Conservation (phyloP, 2,888 invertebrate species). For the Lymantria monacha region DNA sequence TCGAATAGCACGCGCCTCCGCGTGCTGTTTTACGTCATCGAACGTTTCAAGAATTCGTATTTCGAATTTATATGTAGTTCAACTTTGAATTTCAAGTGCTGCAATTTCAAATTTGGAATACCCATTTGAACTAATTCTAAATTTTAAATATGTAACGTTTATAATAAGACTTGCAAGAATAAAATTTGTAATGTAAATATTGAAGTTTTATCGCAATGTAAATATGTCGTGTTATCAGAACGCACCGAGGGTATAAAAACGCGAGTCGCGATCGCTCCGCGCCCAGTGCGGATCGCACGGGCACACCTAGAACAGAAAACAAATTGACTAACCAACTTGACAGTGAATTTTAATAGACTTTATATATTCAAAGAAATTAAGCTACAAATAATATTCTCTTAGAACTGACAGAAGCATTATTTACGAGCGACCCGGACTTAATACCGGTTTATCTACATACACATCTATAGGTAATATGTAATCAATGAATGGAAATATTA, state of each 20-base stretch:
- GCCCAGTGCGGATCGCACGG: conserved; percentile 79
- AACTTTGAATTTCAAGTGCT: conserved; percentile 5
- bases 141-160: background rate
- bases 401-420: background rate
- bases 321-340: background rate
- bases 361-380: too few relatives aligned
- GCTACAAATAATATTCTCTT: background rate
- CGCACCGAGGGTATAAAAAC: conserved; percentile 62
- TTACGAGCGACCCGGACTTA: too few relatives aligned
- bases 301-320: conserved; percentile 55
- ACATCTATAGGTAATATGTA: background rate
- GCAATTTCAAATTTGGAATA: background rate
- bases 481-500: background rate
- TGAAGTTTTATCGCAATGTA: conserved; percentile 32
- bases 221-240: conserved; percentile 36
- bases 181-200: conserved; percentile 21
- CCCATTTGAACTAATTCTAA: too few relatives aligned
- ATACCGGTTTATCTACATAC: background rate
- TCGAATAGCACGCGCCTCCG: conserved; percentile 21
- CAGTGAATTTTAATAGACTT: too few relatives aligned
- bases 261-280: conserved; percentile 20
- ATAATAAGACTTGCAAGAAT: conserved; percentile 12
- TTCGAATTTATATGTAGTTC: conserved; percentile 2
- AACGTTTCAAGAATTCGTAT: conserved; percentile 10
- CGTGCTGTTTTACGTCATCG: conserved; percentile 25